Conservation (phyloP, 2,113 vertebrate species). For the Hemiscyllium ocellatum region DNA sequence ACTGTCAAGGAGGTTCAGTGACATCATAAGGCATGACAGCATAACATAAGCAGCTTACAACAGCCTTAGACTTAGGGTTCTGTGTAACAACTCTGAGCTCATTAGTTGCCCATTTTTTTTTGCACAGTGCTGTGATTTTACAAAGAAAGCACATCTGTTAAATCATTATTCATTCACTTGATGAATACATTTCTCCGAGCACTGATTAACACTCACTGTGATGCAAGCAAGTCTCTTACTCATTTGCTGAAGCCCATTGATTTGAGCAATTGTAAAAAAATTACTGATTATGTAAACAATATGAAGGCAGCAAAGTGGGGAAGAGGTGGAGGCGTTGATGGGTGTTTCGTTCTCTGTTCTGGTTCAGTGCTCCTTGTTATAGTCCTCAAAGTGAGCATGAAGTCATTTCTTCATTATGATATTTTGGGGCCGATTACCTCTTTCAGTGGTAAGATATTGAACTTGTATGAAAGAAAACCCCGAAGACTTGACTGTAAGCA, state of each 20-base stretch:
- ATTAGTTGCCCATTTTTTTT: background rate
- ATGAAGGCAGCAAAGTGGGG: background rate
- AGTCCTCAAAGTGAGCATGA: slow-evolving; percentile 10
- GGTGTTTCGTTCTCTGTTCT: background rate
- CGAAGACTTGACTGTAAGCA: background rate
- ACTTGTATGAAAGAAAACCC: background rate
- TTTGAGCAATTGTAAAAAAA: background rate
- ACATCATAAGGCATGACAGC: slow-evolving; percentile 34
- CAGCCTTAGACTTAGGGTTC: background rate
- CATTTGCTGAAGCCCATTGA: background rate
- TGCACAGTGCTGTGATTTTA: background rate
- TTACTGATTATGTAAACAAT: background rate
- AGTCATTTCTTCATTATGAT: background rate
- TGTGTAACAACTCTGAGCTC: slow-evolving; percentile 2
- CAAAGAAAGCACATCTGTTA: slow-evolving; percentile 1
- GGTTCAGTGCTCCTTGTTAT: background rate
- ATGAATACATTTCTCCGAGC: background rate
- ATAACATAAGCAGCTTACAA: background rate
- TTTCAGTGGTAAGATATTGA: background rate
- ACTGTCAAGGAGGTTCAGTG: slow-evolving; percentile 6
- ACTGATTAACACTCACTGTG: background rate
- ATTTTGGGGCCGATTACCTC: background rate
- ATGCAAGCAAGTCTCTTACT: background rate
- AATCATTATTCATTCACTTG: background rate
- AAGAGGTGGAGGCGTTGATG: background rate